Evolutionary conservation across 1,140 invertebrate genomes (phyloP), one percentile per base, ranked within the genome.

Genomic region (Druon quercuslanigerum): DNA sequence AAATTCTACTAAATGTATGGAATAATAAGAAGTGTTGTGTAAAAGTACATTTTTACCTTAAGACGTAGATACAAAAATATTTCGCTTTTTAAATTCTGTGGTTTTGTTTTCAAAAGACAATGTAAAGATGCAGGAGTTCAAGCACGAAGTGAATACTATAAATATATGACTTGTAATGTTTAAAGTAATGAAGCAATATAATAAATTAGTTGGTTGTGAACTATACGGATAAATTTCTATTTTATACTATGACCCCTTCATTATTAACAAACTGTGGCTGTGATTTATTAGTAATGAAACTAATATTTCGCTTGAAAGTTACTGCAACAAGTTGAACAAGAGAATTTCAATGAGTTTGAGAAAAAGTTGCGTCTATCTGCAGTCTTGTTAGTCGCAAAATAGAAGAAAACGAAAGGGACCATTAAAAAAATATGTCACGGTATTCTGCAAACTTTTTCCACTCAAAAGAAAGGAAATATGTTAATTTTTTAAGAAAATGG

Each of bases 61-160:
- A 56, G 54, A 11, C 17, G 17, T 40, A 60, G 33, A 7, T 60
- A 19, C 25, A 51, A 60, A 57, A 73, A 60, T 13, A 19, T 60
- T 56, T 19, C 17, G 17, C 54, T 56, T 19, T 19, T 20, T 19
- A 20, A 19, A 33, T 40, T 33, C 5, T 56, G 11, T 19, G 54
- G n/a, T 25, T 60, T 60, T 33, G 9, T 33, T 33, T 60, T 20
- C 33, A 33, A 33, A 33, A 14, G 25, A 25, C 40, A 60, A 33
- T 60, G 33, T 60, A 33, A 60, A 60, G 20, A 33, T 60, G 25
- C 57, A 33, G 16, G 13, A 60, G 57, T 60, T 60, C 57, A 60
- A 60, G 57, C 33, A 60, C 25, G 14, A 33, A 33, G 14, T 33
- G 11, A 33, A 60, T 57, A 57, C 3, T 60, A 6, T 33, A 60